phyloP scores from a whole-genome alignment of 2,797 vertebrate species.

The Anguilla megastoma region DNA sequence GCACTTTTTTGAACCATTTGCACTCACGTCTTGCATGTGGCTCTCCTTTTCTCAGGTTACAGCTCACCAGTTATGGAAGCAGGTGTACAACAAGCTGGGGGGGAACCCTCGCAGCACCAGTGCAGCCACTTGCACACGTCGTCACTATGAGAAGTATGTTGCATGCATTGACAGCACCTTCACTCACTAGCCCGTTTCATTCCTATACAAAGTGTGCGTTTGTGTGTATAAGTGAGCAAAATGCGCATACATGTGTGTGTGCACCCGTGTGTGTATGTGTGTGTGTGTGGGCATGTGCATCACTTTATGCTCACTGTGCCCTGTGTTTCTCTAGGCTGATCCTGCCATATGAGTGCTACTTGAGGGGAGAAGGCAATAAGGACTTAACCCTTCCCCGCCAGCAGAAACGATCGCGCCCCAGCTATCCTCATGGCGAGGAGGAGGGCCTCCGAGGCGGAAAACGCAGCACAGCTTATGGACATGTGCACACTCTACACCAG shows the following conservation, averaged over 20 bases:
- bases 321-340: conserved; percentile 61
- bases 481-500: conserved; percentile 47
- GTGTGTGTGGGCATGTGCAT: not conserved
- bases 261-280: not conserved
- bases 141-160: conserved; percentile 77
- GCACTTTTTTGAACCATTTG: not conserved
- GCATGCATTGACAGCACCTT: not conserved
- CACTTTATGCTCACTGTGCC: conserved; percentile 16
- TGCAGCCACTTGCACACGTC: conserved; percentile 77
- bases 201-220: not conserved
- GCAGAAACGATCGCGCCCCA: conserved; percentile 47
- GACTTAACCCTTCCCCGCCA: conserved; percentile 41
- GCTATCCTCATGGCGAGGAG: conserved; percentile 33
- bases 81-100: conserved; percentile 74
- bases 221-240: not conserved
- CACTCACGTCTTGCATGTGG: not conserved
- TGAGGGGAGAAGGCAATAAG: conserved; percentile 52
- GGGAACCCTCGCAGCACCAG: conserved; percentile 79
- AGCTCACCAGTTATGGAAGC: conserved; percentile 76
- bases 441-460: conserved; percentile 36
- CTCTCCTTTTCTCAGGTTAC: conserved; percentile 64
- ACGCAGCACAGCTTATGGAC: conserved; percentile 27
- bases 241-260: not conserved
- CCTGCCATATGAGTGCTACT: conserved; percentile 70
- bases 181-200: not conserved